Conservation (phyloP, 2,888 invertebrate genomes). For the Bellardia bayeri region DNA sequence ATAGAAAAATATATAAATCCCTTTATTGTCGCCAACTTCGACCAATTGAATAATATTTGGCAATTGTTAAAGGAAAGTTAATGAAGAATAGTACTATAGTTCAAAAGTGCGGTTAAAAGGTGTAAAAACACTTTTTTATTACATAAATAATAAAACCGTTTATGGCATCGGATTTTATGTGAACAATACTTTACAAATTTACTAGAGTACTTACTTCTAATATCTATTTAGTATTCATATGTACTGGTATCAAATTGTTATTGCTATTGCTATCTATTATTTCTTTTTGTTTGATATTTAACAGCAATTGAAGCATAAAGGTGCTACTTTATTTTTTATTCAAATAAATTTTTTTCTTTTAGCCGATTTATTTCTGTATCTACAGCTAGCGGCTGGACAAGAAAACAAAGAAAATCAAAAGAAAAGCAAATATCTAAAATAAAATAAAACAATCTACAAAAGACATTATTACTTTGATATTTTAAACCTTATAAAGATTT, state of each 20-base stretch:
- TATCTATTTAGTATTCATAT: no score
- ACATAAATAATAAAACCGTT: no score
- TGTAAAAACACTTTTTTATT: no score
- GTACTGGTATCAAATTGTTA: background rate
- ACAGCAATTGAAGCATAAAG: slow-evolving; percentile 17
- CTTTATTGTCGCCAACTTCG: no score
- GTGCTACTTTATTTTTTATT: slow-evolving; percentile 3
- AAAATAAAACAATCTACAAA: slow-evolving; percentile 1
- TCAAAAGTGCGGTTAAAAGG: no score
- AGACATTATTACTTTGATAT: background rate
- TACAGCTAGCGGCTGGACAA: background rate
- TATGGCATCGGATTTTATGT: no score
- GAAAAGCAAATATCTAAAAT: background rate
- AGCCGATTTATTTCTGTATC: slow-evolving; percentile 2
- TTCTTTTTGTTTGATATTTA: background rate
- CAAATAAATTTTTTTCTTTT: background rate
- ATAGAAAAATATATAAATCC: no score
- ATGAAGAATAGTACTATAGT: no score
- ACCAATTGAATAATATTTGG: no score
- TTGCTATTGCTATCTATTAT: background rate
- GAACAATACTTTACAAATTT: no score
- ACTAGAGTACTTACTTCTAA: background rate
- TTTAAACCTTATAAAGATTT: background rate
- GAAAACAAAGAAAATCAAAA: background rate
- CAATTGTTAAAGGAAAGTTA: no score